phyloP scores from a whole-genome alignment of 2,113 vertebrate genomes.

The Bettongia penicillata region DNA sequence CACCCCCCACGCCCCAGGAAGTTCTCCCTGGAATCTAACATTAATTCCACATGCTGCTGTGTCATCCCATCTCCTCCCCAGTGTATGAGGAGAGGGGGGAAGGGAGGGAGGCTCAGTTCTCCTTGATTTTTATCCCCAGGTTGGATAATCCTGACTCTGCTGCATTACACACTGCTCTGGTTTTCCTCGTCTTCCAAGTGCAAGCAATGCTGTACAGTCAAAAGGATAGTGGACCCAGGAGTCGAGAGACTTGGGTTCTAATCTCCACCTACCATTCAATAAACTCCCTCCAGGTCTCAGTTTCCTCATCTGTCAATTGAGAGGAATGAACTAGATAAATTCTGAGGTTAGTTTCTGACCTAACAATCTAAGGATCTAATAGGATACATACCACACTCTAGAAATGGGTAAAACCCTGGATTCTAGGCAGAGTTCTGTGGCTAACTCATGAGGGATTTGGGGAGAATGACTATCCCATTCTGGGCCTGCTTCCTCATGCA shows the following conservation, averaged over 20 bases:
- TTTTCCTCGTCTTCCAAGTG: not conserved
- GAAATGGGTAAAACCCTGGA: not conserved
- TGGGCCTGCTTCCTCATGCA: not conserved
- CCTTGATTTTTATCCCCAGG: not conserved
- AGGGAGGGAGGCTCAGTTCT: not conserved
- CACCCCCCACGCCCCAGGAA: conserved; percentile 44
- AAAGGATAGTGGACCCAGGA: not conserved
- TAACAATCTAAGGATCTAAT: not conserved
- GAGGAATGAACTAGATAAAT: not conserved
- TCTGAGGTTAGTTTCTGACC: not conserved
- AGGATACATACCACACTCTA: not conserved
- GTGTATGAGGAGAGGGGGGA: not conserved
- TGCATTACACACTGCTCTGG: not conserved
- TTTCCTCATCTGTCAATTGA: not conserved
- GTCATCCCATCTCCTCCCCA: not conserved
- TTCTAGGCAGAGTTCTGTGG: not conserved
- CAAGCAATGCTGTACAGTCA: not conserved
- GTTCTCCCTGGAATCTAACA: not conserved
- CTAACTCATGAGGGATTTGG: not conserved
- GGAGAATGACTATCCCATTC: not conserved
- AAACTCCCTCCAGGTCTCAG: not conserved
- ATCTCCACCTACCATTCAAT: not conserved
- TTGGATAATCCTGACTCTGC: not conserved
- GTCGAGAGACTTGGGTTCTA: not conserved
- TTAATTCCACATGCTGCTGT: not conserved